Percentiles rank a stretch among this genome's conserved stretches.
Evolutionary conservation across 2,797 vertebrate species (phyloP).

Genomic region (Corythornis leucogaster): DNA sequence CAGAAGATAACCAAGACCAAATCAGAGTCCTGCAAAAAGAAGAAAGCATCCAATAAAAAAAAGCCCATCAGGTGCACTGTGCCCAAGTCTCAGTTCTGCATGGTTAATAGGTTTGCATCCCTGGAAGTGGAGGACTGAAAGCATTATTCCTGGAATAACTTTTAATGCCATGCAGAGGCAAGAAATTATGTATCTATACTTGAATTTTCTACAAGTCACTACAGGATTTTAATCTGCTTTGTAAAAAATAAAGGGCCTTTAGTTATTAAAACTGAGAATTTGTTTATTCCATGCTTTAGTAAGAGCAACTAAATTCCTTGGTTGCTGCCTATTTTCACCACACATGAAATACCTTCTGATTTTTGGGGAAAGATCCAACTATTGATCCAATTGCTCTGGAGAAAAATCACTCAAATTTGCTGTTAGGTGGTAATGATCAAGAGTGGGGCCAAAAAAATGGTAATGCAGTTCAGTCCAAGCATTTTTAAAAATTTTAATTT

Average conservation of each 20-base stretch:
- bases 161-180: background rate
- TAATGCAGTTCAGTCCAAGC: background rate
- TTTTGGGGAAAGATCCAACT: background rate
- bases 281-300: background rate
- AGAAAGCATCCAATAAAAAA: background rate
- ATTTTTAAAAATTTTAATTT: background rate
- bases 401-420: background rate
- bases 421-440: background rate
- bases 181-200: background rate
- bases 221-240: background rate
- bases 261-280: background rate
- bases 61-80: background rate
- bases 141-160: background rate
- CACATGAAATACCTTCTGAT: background rate
- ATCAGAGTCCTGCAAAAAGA: constrained; percentile 39
- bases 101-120: constrained; percentile 64
- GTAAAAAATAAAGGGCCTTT: background rate
- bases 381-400: background rate
- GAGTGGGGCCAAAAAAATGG: background rate
- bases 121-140: constrained; percentile 61
- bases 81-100: background rate
- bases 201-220: background rate
- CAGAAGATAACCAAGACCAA: constrained; percentile 30
- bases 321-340: background rate
- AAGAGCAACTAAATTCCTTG: background rate